Base-by-base conservation (phyloP, 1,140 invertebrate species). In the Vanessa atalanta region DNA sequence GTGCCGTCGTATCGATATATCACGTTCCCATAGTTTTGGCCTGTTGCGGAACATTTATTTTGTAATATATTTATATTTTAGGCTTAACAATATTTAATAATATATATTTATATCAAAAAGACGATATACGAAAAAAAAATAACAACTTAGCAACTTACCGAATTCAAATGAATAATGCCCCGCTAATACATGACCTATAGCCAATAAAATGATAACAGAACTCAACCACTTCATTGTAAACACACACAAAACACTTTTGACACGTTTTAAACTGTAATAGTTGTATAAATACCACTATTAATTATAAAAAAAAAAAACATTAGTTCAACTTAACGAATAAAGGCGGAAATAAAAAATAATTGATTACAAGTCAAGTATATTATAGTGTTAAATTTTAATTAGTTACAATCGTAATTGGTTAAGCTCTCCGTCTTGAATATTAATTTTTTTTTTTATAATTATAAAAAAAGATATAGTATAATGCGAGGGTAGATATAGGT, bases 101-200 rank as follows among this genome's bases (percentile, higher is more conserved):
- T 47, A 31, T 31, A 31, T 31, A 31, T 31, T 1, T 31, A 31
- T 31, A 4, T 31, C n/a, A n/a, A n/a, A n/a, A n/a, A n/a, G n/a
- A n/a, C 2, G 6, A 6, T 4, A 31, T 31, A 31, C 26, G 26
- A 50, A n/a, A 14, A 50, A 14, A 50, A 15, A 50, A 0, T 50
- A n/a, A 50, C 48, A 2, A 50, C 48, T 55, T 1, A n/a, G 64
- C 55, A n/a, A 76, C 79, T 66, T 78, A 80, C 79, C 79, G 51
- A 75, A 80, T 60, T 80, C 74, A 51, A 55, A 80, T 15, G 60
- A 50, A 74, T 74, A 76, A 23, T 64, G 48, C 16, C 37, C 47
- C 15, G 26, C 20, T 53, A 43, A 26, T 65, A 20, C 31, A 14
- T 23, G 50, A 51, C 50, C 51, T 65, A 47, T 48, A 55, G 11